Percentiles rank a stretch among this genome's conserved stretches.
phyloP scores from a whole-genome alignment of 2,113 vertebrate species.

The Anguilla rostrata region DNA sequence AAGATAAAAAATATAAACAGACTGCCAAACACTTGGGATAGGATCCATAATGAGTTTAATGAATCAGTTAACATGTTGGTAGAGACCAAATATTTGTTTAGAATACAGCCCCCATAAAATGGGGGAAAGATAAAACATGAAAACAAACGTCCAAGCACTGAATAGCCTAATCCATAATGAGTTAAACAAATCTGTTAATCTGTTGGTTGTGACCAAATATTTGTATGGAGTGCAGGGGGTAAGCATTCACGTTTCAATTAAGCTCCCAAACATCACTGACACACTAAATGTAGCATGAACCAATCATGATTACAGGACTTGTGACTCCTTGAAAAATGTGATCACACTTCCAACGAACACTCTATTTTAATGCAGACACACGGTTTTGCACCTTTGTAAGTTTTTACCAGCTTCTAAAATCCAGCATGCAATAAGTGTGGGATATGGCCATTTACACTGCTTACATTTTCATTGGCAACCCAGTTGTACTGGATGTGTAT shows the following conservation, averaged over 20 bases:
- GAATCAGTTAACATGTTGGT: constrained; percentile 9
- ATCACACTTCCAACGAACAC: too few relatives aligned
- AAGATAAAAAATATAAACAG: not conserved
- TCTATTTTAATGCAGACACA: too few relatives aligned
- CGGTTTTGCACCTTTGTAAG: not conserved
- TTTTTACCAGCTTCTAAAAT: not conserved
- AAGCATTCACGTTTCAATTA: not conserved
- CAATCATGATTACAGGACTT: not conserved
- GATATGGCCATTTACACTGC: not conserved
- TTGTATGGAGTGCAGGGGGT: not conserved
- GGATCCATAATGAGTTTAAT: constrained; percentile 7
- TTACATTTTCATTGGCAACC: not conserved
- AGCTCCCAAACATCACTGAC: not conserved
- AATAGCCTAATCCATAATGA: constrained; percentile 16
- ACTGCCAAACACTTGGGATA: not conserved
- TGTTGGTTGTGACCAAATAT: not conserved
- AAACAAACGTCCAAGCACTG: not conserved
- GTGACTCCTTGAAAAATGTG: not conserved
- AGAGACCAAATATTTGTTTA: not conserved
- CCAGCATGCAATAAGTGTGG: not conserved
- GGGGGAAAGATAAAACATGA: not conserved
- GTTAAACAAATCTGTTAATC: constrained; percentile 10
- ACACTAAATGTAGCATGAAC: not conserved
- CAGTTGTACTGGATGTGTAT: not conserved
- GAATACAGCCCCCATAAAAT: not conserved